Evolutionary conservation across 2,113 vertebrate genomes (phyloP).

Genomic region (Myotis lucifugus): DNA sequence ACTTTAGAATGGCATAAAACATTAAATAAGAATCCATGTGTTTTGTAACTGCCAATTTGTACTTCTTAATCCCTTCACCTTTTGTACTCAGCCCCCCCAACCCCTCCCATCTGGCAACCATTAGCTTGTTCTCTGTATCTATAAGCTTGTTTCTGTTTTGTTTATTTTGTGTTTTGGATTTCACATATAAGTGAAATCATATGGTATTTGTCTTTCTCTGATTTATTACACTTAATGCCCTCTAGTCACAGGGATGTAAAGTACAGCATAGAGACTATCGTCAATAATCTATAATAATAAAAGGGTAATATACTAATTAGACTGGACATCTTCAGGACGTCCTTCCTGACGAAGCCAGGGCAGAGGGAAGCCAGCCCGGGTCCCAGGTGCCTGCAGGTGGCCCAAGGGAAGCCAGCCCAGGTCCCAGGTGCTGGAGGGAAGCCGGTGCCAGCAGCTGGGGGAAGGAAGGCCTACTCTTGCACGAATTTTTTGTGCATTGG

Average conservation of each 20-base stretch:
- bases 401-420: too few species aligned
- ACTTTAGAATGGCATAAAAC: constrained; percentile 32
- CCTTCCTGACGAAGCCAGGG: too few species aligned
- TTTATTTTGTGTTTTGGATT: neutral
- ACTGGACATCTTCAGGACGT: too few species aligned
- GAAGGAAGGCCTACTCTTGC: too few species aligned
- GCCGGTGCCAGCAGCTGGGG: too few species aligned
- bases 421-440: too few species aligned
- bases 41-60: neutral
- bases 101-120: neutral
- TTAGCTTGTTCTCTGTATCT: neutral
- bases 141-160: neutral
- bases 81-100: neutral
- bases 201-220: neutral
- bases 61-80: neutral
- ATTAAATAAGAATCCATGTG: neutral
- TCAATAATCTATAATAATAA: neutral
- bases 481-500: too few species aligned
- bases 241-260: neutral
- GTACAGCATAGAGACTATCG: neutral
- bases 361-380: too few species aligned
- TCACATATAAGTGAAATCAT: neutral
- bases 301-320: too few species aligned
- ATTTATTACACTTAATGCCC: neutral
- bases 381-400: too few species aligned